Evolutionary conservation across 2,113 vertebrate genomes (phyloP).

Genomic region (Xerus inauris): DNA sequence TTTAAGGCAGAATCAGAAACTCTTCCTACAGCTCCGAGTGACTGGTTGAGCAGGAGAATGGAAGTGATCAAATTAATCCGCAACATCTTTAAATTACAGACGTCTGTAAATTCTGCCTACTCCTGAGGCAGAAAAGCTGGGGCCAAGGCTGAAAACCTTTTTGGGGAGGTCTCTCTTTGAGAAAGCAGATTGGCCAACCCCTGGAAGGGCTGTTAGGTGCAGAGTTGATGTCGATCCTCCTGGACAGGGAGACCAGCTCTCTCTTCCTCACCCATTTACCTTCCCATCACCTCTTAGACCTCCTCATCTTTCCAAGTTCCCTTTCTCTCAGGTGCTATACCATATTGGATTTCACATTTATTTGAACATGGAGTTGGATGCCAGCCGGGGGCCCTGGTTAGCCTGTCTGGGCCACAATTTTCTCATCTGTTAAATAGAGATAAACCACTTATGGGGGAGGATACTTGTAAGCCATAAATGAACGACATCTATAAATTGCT

Average conservation of each 20-base stretch:
- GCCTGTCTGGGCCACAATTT: background rate
- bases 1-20: slow-evolving; percentile 46
- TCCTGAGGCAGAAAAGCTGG: background rate
- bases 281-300: background rate
- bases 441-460: background rate
- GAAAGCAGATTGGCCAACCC: background rate
- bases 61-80: slow-evolving; percentile 6
- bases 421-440: background rate
- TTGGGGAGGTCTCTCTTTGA: background rate
- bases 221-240: background rate
- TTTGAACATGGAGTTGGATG: background rate
- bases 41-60: background rate
- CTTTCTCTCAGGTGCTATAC: background rate
- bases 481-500: background rate
- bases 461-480: background rate
- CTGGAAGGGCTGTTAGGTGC: background rate
- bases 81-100: background rate
- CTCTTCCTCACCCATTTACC: background rate
- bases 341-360: background rate
- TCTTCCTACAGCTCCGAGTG: background rate
- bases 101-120: no score
- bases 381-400: background rate
- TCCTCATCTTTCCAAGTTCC: background rate
- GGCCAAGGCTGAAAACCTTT: background rate
- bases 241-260: background rate